Conservation (phyloP, 1,140 invertebrate species). For the Drosophila mojavensis region DNA sequence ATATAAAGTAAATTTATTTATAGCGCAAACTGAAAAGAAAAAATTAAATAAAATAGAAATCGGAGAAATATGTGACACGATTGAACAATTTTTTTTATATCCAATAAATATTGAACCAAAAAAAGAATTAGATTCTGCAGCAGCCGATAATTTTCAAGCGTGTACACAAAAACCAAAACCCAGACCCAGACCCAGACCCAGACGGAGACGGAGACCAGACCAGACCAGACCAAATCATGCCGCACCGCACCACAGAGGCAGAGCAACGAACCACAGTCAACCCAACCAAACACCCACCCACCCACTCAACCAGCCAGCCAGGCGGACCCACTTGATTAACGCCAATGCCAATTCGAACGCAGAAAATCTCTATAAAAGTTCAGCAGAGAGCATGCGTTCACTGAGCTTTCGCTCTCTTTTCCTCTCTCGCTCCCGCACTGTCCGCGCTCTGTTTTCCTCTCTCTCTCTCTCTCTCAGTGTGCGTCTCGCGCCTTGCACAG, state of each 20-base stretch:
- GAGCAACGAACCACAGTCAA: slow-evolving; percentile 31
- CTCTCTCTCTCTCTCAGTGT: slow-evolving; percentile 4
- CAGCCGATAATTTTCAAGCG: slow-evolving; percentile 74
- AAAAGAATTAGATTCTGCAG: not conserved
- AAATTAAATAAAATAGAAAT: not conserved
- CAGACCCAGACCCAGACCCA: slow-evolving; percentile 48
- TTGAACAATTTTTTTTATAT: slow-evolving; percentile 76
- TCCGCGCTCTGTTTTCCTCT: not conserved
- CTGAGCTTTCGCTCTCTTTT: slow-evolving; percentile 52
- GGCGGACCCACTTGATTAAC: slow-evolving; percentile 74
- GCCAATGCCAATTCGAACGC: slow-evolving; percentile 76
- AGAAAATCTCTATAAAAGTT: slow-evolving; percentile 78
- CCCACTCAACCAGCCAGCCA: slow-evolving; percentile 29
- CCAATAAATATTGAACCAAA: slow-evolving; percentile 69
- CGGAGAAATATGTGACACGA: slow-evolving; percentile 36
- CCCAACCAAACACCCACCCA: slow-evolving; percentile 26
- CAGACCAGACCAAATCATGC: slow-evolving; percentile 35
- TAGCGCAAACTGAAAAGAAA: slow-evolving; percentile 45
- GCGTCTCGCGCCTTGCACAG: slow-evolving; percentile 36
- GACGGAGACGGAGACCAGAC: slow-evolving; percentile 53
- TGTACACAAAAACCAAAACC: slow-evolving; percentile 73
- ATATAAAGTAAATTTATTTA: slow-evolving; percentile 33
- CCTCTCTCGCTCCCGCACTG: not conserved
- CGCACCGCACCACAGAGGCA: not conserved
- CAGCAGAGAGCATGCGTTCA: slow-evolving; percentile 64